Evolutionary conservation across 2,888 invertebrate species (phyloP).

Genomic region (Syrphus vitripennis): DNA sequence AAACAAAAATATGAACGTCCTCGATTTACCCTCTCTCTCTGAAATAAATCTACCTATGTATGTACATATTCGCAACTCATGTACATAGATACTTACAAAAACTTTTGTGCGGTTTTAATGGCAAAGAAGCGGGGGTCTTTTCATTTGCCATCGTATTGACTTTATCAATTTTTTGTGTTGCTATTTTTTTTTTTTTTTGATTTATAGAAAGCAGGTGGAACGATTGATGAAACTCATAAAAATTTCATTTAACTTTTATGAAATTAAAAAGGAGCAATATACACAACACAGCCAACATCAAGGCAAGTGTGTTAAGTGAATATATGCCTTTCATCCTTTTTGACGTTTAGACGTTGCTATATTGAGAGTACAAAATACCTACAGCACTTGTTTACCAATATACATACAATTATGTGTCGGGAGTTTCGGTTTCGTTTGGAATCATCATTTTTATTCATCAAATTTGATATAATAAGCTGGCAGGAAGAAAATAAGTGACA

Average conservation of each 20-base stretch:
- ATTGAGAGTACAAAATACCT: not conserved
- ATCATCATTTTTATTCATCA: constrained; percentile 42
- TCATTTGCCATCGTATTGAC: constrained; percentile 27
- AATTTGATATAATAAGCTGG: constrained; percentile 18
- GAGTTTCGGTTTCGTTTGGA: not conserved
- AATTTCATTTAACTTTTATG: constrained; percentile 59
- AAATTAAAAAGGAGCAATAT: constrained; percentile 54
- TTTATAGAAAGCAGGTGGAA: constrained; percentile 67
- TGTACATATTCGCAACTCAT: too few species aligned
- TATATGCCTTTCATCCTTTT: constrained; percentile 19
- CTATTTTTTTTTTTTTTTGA: constrained; percentile 53
- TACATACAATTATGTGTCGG: not conserved
- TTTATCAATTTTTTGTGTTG: constrained; percentile 40
- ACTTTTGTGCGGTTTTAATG: not conserved
- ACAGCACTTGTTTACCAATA: not conserved
- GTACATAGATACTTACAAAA: not conserved
- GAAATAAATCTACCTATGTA: too few species aligned
- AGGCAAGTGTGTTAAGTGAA: not conserved
- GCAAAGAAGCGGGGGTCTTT: not conserved
- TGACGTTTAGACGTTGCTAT: constrained; percentile 30
- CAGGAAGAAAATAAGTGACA: constrained; percentile 39
- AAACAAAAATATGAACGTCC: not conserved
- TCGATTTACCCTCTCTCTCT: too few species aligned
- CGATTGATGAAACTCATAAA: constrained; percentile 62
- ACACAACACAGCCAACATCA: too few species aligned